These are phyloP conservation scores for Pseudomyrmex pallidus DNA, from an alignment of 1,140 invertebrate species.

Conservation along the genomic window DNA sequence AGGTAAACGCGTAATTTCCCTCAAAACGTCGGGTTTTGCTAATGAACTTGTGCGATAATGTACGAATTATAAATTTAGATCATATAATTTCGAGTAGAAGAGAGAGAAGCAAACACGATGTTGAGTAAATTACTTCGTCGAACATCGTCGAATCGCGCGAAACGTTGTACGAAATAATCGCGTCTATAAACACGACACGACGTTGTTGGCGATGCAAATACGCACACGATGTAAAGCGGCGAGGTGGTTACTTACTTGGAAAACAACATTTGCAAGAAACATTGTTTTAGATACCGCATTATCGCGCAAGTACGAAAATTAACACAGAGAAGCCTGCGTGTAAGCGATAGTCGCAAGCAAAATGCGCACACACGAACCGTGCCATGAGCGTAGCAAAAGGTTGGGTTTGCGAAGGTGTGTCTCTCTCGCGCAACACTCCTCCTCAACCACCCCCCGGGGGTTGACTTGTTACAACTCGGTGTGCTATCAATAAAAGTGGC, in stretches of 20 bases:
- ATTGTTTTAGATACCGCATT: conserved; percentile 17
- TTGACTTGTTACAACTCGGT: background rate
- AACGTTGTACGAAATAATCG: background rate
- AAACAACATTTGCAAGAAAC: conserved; percentile 25
- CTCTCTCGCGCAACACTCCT: background rate
- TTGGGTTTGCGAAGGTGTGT: background rate
- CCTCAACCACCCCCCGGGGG: too few species aligned
- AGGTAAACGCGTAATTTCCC: background rate
- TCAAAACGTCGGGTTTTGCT: too few species aligned
- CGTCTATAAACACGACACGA: background rate
- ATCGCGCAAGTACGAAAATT: background rate
- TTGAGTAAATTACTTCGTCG: background rate
- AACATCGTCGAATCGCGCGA: background rate
- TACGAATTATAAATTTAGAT: too few species aligned
- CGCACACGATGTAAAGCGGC: background rate
- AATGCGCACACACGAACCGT: background rate
- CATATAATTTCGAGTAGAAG: too few species aligned
- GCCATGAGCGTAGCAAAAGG: conserved; percentile 29
- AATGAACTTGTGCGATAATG: too few species aligned
- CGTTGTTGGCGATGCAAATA: background rate
- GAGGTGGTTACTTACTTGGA: background rate
- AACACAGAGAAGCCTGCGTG: background rate
- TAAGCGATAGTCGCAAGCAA: background rate
- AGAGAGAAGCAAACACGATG: too few species aligned
- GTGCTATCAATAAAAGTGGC: background rate